These are phyloP conservation scores for Syritta pipiens DNA, from an alignment of 2,888 invertebrate genomes.

Conservation along the genomic window DNA sequence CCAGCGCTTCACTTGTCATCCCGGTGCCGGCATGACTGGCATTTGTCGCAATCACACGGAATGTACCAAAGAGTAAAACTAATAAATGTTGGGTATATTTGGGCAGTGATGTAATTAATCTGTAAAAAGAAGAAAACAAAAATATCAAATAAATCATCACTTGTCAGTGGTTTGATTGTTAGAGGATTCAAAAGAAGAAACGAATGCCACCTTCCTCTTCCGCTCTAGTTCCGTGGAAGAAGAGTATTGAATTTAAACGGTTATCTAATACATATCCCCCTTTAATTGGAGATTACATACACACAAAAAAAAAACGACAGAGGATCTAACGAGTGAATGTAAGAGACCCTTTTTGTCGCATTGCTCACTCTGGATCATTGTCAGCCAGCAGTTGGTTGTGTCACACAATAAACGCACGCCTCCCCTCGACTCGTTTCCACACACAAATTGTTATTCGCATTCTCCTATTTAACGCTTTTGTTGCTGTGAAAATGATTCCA, in stretches of 20 bases:
- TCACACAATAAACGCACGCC: too few species aligned
- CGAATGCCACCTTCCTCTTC: conserved; percentile 25
- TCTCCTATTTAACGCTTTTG: conserved; percentile 31
- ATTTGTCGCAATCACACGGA: conserved; percentile 95
- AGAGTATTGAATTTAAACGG: conserved; percentile 8
- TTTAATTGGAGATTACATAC: conserved; percentile 47
- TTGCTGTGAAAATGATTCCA: conserved; percentile 33
- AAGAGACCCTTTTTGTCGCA: conserved; percentile 11
- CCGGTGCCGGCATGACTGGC: conserved; percentile 93
- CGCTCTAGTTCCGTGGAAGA: conserved; percentile 12
- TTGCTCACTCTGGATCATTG: conserved; percentile 21
- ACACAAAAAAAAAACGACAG: conserved; percentile 1
- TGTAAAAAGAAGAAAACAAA: conserved; percentile 77
- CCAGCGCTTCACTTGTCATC: conserved; percentile 97
- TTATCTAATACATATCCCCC: conserved; percentile 23
- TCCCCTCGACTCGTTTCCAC: not conserved
- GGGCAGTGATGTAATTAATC: conserved; percentile 92
- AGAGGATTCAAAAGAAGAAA: not conserved
- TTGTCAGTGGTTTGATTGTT: conserved; percentile 24
- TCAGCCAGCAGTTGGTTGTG: conserved; percentile 5
- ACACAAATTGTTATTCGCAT: conserved; percentile 36
- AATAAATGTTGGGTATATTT: conserved; percentile 94
- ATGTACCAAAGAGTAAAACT: conserved; percentile 97
- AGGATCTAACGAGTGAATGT: not conserved
- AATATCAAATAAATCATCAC: conserved; percentile 27